Evolutionary conservation across 2,888 invertebrate species (phyloP), one percentile per base, ranked within the genome.

Genomic region (Drosophila falleni): DNA sequence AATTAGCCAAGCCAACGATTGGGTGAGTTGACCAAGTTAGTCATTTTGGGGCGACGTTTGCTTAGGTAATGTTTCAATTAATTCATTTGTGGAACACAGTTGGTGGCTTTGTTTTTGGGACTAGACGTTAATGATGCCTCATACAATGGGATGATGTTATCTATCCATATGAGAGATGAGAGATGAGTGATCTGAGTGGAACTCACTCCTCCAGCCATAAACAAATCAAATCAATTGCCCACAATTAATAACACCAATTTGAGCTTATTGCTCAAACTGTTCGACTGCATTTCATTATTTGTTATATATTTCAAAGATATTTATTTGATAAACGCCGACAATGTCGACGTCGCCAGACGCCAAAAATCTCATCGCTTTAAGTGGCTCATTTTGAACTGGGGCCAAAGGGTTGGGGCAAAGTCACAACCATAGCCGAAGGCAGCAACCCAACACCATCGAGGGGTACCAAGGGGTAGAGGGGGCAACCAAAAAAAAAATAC

Each of bases 61-160:
- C 89, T 87, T 89, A 89, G 87, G 87, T 89, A 89, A 89, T 89
- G 87, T 87, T 87, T 89, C 87, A 87, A 87, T 87, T 89, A 87
- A 87, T 87, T 89, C 81, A 81, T 76, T 81, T 83, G 60, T 76
- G 81, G 69, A 49, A 5, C 53, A 26, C 64, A 59, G 71, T 58
- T 65, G 71, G 15, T 50, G 61, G 59, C 35, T 53, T 65, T 41
- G 49, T 56, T 44, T 49, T 37, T 55, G 37, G 54, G 42, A 51
- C 51, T 82, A 82, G 81, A 71, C 56, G 51, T 78, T 85, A 89
- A 87, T 82, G 83, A 74, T 80, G 74, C 71, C 58, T 26, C 35
- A 15, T 16, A 54, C 37, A 47, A 46, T 41, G 42, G 47, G 39
- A 68, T 76, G 73, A 83, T 88, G 56, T 68, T 68, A 71, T 69